Conservation (phyloP, 1,140 invertebrate genomes). For the Lasioglossum albipes region DNA sequence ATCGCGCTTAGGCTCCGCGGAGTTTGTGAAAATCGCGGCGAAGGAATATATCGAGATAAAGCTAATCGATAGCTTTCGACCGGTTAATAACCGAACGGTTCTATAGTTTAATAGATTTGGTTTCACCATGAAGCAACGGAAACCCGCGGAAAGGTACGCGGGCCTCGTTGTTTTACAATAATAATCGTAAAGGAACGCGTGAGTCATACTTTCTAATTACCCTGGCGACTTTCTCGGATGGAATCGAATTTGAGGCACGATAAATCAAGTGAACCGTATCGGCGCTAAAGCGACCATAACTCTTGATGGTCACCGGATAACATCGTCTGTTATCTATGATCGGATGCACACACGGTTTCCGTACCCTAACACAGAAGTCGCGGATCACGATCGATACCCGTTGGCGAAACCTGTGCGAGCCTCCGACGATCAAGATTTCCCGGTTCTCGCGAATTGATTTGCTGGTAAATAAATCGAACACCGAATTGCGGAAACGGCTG, state of each 20-base stretch:
- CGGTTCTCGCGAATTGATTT: slow-evolving; percentile 29
- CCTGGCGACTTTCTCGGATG: not conserved
- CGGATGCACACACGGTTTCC: slow-evolving; percentile 25
- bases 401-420: not conserved
- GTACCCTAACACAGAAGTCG: not conserved
- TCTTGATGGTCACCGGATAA: slow-evolving; percentile 5
- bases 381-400: slow-evolving; percentile 20
- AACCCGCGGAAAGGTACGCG: not conserved
- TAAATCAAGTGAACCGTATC: slow-evolving; percentile 8
- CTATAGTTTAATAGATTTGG: not conserved
- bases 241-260: slow-evolving; percentile 10
- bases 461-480: slow-evolving; percentile 24
- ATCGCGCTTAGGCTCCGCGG: not conserved
- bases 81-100: not conserved
- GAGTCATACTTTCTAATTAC: slow-evolving; percentile 21
- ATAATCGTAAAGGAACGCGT: not conserved
- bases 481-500: slow-evolving; percentile 9
- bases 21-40: not conserved
- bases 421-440: slow-evolving; percentile 12
- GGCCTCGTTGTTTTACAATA: not conserved
- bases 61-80: slow-evolving; percentile 9
- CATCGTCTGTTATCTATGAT: slow-evolving; percentile 23
- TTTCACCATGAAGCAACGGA: not conserved
- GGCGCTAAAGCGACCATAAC: slow-evolving; percentile 4
- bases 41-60: not conserved